A percentile compares a stretch with the other conserved stretches of the same genome.
These are phyloP conservation scores for Dipodomys stephensi DNA, from an alignment of 2,113 vertebrate species.

Conservation along the genomic window DNA sequence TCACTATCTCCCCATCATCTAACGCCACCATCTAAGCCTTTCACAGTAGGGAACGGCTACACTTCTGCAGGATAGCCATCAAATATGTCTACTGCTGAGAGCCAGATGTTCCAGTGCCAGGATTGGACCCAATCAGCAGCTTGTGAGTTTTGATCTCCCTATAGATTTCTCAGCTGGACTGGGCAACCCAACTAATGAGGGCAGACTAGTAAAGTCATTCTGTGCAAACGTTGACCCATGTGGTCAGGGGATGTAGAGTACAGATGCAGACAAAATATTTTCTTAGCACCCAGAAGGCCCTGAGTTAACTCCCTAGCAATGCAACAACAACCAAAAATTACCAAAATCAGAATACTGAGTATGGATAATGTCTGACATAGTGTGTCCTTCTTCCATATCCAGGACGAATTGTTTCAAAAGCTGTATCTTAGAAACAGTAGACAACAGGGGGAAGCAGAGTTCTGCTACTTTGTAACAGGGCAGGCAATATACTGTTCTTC, in stretches of 20 bases:
- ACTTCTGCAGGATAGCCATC: not conserved
- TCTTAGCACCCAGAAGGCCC: not conserved
- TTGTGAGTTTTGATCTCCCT: not conserved
- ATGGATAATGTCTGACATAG: not conserved
- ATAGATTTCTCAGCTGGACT: fast-evolving
- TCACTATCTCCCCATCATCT: not conserved
- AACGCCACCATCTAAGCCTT: not conserved
- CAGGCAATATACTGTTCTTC: not conserved
- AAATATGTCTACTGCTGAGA: fast-evolving
- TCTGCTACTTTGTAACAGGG: not conserved
- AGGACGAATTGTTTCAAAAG: not conserved
- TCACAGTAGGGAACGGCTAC: fast-evolving
- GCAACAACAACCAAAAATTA: no score
- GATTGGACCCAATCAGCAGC: fast-evolving
- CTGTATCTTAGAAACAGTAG: not conserved
- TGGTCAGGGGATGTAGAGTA: not conserved
- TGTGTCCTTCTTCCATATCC: not conserved
- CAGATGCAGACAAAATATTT: not conserved
- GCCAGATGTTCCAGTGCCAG: fast-evolving
- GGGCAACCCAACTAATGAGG: not conserved
- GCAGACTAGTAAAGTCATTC: not conserved
- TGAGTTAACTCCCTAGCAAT: no score
- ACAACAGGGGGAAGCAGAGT: not conserved
- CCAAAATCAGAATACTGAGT: not conserved
- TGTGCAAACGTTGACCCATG: fast-evolving